Evolutionary conservation across 2,797 vertebrate species (phyloP).

Genomic region (Urocyon cinereoargenteus): DNA sequence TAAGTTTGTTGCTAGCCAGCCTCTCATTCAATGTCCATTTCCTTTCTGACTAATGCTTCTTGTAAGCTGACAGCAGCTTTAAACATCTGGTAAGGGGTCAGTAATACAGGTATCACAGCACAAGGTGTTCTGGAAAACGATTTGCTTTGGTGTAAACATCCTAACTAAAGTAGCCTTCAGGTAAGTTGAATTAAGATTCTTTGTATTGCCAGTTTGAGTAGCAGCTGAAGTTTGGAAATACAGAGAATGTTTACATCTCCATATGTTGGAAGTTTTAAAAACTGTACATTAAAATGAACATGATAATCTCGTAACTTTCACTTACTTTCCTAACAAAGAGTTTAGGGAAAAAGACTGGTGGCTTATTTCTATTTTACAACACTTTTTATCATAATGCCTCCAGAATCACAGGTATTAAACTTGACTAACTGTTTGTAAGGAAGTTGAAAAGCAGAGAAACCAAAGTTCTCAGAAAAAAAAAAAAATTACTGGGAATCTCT

Average conservation of each 20-base stretch:
- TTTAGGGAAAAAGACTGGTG: slow-evolving; percentile 7
- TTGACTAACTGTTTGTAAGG: neutral
- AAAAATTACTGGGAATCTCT: neutral
- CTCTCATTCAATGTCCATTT: slow-evolving; percentile 11
- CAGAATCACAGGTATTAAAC: neutral
- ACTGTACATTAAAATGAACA: slow-evolving; percentile 2
- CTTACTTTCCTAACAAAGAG: slow-evolving; percentile 35
- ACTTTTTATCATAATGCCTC: slow-evolving; percentile 6
- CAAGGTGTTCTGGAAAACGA: slow-evolving; percentile 84
- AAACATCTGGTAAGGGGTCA: slow-evolving; percentile 81
- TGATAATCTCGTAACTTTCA: neutral
- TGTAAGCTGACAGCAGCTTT: slow-evolving; percentile 57
- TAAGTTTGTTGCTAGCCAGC: neutral
- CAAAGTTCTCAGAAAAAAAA: neutral
- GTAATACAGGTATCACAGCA: slow-evolving; percentile 84
- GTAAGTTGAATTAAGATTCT: slow-evolving; percentile 78
- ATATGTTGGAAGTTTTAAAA: neutral
- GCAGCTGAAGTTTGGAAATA: slow-evolving; percentile 17
- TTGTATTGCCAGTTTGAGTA: slow-evolving; percentile 79
- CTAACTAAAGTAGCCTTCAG: slow-evolving; percentile 81
- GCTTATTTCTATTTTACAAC: neutral
- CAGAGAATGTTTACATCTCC: neutral
- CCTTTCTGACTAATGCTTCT: slow-evolving; percentile 65
- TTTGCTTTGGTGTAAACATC: slow-evolving; percentile 84
- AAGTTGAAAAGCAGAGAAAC: neutral